Conservation (phyloP, 2,797 vertebrate genomes). For the Semaprochilodus insignis region DNA sequence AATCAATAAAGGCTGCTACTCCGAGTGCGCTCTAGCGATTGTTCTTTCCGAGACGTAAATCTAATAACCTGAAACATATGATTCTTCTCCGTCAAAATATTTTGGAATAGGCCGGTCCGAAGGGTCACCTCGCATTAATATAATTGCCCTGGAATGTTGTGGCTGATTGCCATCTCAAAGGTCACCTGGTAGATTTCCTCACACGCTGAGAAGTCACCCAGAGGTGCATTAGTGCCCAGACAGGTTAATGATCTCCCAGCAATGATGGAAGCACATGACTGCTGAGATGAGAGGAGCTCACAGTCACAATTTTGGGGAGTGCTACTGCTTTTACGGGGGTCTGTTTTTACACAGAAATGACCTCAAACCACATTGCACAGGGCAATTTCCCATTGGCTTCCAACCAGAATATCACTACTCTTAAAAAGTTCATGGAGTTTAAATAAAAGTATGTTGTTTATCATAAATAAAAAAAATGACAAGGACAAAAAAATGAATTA, state of each 20-base stretch:
- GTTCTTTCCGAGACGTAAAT: slow-evolving; percentile 48
- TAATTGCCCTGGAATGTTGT: slow-evolving; percentile 54
- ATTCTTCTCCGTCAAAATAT: slow-evolving; percentile 48
- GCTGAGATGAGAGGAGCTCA: slow-evolving; percentile 58
- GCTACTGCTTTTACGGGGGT: slow-evolving; percentile 60
- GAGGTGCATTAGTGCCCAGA: slow-evolving; percentile 61
- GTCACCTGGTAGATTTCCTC: slow-evolving; percentile 63
- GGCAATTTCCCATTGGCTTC: too few species aligned
- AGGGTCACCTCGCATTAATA: slow-evolving; percentile 50
- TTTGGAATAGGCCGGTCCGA: slow-evolving; percentile 41
- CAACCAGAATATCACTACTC: too few species aligned
- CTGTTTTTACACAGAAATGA: slow-evolving; percentile 28
- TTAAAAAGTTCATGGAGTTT: too few species aligned
- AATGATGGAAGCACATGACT: slow-evolving; percentile 55
- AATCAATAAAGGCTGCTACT: slow-evolving; percentile 51
- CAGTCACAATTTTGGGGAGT: slow-evolving; percentile 59
- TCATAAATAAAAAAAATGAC: too few species aligned
- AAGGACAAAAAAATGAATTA: too few species aligned
- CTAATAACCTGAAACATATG: slow-evolving; percentile 54
- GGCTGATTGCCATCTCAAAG: slow-evolving; percentile 72
- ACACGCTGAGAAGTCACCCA: slow-evolving; percentile 32
- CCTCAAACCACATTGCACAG: too few species aligned
- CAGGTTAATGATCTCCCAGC: slow-evolving; percentile 66
- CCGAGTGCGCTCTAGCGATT: slow-evolving; percentile 25
- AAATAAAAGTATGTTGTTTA: too few species aligned